Conservation (phyloP, 1,140 invertebrate genomes). For the Halotydeus destructor region DNA sequence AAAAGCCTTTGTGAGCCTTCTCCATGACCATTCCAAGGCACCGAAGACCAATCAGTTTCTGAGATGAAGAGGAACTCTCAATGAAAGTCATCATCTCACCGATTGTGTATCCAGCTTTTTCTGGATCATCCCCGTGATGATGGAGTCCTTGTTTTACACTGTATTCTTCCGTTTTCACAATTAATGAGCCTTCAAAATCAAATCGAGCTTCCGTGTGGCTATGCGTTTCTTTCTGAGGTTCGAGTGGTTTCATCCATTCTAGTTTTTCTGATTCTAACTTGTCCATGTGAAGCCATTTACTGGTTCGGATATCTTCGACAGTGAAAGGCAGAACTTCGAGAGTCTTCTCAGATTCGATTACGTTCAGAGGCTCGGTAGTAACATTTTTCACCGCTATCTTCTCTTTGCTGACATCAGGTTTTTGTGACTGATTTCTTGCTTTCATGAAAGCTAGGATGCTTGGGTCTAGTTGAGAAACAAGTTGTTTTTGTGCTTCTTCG, state of each 20-base stretch:
- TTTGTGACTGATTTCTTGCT: constrained; percentile 1
- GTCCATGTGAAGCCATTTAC: constrained; percentile 15
- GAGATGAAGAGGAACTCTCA: constrained; percentile 11
- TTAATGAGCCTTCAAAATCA: constrained; percentile 14
- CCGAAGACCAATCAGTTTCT: constrained; percentile 13
- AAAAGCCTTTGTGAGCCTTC: constrained; percentile 10
- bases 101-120: constrained; percentile 15
- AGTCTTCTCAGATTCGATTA: neutral
- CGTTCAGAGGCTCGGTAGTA: neutral
- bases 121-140: constrained; percentile 16
- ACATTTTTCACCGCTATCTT: neutral
- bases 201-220: constrained; percentile 8
- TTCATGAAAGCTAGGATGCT: constrained; percentile 1
- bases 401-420: constrained; percentile 3
- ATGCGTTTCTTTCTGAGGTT: neutral
- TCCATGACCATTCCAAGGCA: constrained; percentile 12
- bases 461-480: constrained; percentile 6
- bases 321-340: constrained; percentile 1
- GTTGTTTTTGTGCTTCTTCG: constrained; percentile 3
- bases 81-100: constrained; percentile 13
- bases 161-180: constrained; percentile 7
- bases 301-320: constrained; percentile 3
- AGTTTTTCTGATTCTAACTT: constrained; percentile 16
- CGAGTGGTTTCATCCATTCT: constrained; percentile 10
- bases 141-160: constrained; percentile 12